These are phyloP conservation scores for Myocastor coypus DNA, from an alignment of 2,113 vertebrate species.

Conservation along the genomic window DNA sequence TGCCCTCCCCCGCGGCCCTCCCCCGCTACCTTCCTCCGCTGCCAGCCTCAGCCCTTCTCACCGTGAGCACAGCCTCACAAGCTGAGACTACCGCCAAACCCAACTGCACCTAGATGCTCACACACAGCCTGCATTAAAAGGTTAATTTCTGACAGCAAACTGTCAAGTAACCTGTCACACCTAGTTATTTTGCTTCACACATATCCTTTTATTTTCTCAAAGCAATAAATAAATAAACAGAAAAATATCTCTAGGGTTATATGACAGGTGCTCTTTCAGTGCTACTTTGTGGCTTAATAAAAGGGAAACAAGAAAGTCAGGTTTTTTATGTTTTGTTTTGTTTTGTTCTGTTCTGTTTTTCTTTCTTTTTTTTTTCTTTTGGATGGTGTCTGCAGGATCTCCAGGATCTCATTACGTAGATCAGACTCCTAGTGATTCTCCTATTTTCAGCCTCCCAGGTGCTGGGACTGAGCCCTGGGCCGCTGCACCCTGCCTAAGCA, in stretches of 20 bases:
- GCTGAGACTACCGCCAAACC: neutral
- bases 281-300: constrained; percentile 57
- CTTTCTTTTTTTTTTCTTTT: no score
- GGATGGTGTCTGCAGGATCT: no score
- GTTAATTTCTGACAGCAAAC: constrained; percentile 84
- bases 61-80: constrained; percentile 1
- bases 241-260: constrained; percentile 48
- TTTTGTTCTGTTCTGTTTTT: no score
- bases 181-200: constrained; percentile 82
- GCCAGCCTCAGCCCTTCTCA: constrained; percentile 15
- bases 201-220: constrained; percentile 36
- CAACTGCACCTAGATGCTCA: constrained; percentile 59
- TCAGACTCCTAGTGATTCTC: no score
- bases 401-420: no score
- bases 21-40: no score
- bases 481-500: no score
- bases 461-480: no score
- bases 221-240: constrained; percentile 59
- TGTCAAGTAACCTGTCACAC: constrained; percentile 81
- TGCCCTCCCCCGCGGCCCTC: neutral
- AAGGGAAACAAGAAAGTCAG: constrained; percentile 17
- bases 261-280: constrained; percentile 63
- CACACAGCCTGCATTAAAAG: constrained; percentile 78
- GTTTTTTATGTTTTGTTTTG: no score
- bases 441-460: no score